Conservation (phyloP, 1,140 invertebrate species). For the Heterodera carotae region DNA sequence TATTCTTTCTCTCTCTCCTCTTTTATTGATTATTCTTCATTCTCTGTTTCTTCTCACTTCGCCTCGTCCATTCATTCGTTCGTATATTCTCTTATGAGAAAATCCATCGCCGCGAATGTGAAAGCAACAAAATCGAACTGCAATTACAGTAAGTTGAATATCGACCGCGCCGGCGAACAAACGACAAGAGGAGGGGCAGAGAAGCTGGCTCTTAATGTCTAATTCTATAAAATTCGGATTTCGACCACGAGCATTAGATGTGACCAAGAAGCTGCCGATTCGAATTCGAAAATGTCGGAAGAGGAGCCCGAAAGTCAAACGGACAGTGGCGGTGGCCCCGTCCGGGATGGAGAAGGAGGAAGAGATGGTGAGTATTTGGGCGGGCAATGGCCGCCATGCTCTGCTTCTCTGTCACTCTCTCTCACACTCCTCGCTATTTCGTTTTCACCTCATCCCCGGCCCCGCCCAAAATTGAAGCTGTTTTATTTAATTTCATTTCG, state of each 20-base stretch:
- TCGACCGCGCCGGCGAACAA: conserved; percentile 29
- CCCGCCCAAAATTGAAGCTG: neutral
- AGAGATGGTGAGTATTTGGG: conserved; percentile 41
- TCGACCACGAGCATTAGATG: conserved; percentile 46
- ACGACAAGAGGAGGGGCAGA: conserved; percentile 17
- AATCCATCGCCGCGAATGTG: conserved; percentile 21
- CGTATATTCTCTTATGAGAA: conserved; percentile 15
- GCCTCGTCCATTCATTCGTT: neutral
- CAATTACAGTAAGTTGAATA: conserved; percentile 32
- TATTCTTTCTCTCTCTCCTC: conserved; percentile 9
- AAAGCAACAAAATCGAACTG: conserved; percentile 29
- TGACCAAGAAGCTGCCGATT: conserved; percentile 43
- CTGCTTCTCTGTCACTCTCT: conserved; percentile 38
- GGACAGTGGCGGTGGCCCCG: conserved; percentile 43
- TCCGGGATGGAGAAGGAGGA: conserved; percentile 55
- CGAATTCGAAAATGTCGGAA: conserved; percentile 45
- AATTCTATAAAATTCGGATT: conserved; percentile 39
- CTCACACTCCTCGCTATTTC: conserved; percentile 15
- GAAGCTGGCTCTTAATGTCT: conserved; percentile 32
- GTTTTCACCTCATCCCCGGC: neutral
- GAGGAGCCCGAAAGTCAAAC: conserved; percentile 41
- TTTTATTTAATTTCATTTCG: neutral
- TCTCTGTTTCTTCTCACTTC: neutral
- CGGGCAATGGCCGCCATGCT: conserved; percentile 35
- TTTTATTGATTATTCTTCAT: neutral